phyloP scores from a whole-genome alignment of 1,140 invertebrate genomes.

The Trypoxylus dichotomus region DNA sequence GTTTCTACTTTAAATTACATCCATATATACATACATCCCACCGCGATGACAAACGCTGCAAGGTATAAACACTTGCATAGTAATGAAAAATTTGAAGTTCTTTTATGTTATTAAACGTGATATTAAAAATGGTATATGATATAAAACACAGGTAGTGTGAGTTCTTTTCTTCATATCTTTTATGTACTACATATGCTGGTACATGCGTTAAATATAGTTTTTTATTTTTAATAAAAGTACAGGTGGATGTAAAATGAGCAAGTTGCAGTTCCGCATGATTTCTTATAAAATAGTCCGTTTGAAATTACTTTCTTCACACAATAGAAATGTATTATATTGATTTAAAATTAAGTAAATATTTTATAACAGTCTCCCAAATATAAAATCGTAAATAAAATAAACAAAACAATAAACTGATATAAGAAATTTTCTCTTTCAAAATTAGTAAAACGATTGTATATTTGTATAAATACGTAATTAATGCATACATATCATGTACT shows the following conservation, averaged over 20 bases:
- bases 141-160: conserved; percentile 46
- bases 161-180: conserved; percentile 28
- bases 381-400: conserved; percentile 44
- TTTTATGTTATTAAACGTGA: conserved; percentile 47
- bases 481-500: too few species aligned
- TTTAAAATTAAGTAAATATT: background rate
- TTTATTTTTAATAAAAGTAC: background rate
- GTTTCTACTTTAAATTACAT: too few species aligned
- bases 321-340: background rate
- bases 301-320: background rate
- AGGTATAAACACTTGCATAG: conserved; percentile 44
- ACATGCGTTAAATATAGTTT: too few species aligned
- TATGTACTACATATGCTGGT: background rate
- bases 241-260: conserved; percentile 21
- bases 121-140: conserved; percentile 52
- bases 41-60: too few species aligned
- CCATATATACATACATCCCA: too few species aligned
- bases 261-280: background rate
- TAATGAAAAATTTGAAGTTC: conserved; percentile 50
- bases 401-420: too few species aligned
- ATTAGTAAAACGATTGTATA: background rate
- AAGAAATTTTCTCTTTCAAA: too few species aligned
- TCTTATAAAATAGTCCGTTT: background rate
- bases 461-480: background rate
- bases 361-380: conserved; percentile 58